phyloP scores from a whole-genome alignment of 2,888 invertebrate species.

The Xestoiulus laeticollis region DNA sequence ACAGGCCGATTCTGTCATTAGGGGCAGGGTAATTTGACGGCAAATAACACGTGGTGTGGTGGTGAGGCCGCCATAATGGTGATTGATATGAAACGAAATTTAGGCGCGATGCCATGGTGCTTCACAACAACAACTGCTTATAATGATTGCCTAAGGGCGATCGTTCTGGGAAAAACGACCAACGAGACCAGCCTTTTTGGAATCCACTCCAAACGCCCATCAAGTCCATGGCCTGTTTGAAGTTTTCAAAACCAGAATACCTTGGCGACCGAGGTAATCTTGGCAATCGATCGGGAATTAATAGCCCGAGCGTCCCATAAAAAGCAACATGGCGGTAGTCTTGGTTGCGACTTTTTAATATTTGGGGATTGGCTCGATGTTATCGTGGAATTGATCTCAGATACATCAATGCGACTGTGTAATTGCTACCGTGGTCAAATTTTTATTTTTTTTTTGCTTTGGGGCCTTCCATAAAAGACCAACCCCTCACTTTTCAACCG shows the following conservation, averaged over 20 bases:
- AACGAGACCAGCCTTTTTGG: neutral
- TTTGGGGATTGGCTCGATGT: neutral
- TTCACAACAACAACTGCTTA: neutral
- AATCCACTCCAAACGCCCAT: neutral
- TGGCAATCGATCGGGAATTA: neutral
- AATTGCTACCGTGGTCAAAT: neutral
- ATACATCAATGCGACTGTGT: neutral
- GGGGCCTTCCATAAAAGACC: neutral
- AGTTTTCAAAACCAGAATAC: neutral
- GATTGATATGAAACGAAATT: neutral
- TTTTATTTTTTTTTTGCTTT: too few species aligned
- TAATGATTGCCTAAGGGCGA: neutral
- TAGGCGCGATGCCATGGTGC: neutral
- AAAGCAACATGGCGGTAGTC: neutral
- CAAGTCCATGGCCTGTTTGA: neutral
- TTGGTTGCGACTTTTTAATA: neutral
- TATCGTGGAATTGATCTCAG: constrained; percentile 1
- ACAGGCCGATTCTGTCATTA: constrained; percentile 9
- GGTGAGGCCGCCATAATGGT: constrained; percentile 5
- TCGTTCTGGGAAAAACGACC: neutral
- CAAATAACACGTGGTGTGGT: neutral
- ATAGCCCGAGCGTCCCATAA: neutral
- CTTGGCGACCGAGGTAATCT: constrained; percentile 1
- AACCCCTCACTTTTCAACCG: neutral
- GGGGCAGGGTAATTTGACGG: constrained; percentile 1